phyloP scores from a whole-genome alignment of 2,888 invertebrate genomes.

The Cantharis nigra region DNA sequence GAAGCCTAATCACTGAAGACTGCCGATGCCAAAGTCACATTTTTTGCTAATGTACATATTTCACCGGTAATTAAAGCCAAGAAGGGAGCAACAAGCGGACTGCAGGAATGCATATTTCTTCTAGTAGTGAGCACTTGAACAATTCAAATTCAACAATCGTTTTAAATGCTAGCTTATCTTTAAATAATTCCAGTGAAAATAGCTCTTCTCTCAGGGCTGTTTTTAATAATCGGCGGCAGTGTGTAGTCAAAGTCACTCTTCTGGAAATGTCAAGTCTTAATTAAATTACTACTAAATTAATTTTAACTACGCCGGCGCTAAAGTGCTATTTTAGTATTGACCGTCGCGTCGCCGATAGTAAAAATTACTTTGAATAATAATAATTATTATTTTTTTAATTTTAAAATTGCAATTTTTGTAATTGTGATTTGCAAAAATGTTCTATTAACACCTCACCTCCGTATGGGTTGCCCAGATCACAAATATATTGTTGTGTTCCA shows the following conservation, averaged over 20 bases:
- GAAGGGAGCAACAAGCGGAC: neutral
- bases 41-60: neutral
- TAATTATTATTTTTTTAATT: too few relatives aligned
- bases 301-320: too few relatives aligned
- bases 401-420: too few relatives aligned
- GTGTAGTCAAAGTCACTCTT: constrained; percentile 19
- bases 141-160: neutral
- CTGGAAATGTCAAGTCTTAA: too few relatives aligned
- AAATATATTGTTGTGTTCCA: too few relatives aligned
- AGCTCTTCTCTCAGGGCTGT: neutral
- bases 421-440: too few relatives aligned
- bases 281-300: too few relatives aligned
- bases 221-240: constrained; percentile 4
- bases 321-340: too few relatives aligned
- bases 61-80: neutral
- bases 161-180: neutral
- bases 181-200: neutral
- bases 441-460: too few relatives aligned
- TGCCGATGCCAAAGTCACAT: neutral
- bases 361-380: too few relatives aligned
- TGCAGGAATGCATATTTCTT: neutral
- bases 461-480: too few relatives aligned
- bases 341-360: too few relatives aligned
- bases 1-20: neutral
- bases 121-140: neutral